phyloP scores from a whole-genome alignment of 2,113 vertebrate genomes.

The Chiloscyllium plagiosum region DNA sequence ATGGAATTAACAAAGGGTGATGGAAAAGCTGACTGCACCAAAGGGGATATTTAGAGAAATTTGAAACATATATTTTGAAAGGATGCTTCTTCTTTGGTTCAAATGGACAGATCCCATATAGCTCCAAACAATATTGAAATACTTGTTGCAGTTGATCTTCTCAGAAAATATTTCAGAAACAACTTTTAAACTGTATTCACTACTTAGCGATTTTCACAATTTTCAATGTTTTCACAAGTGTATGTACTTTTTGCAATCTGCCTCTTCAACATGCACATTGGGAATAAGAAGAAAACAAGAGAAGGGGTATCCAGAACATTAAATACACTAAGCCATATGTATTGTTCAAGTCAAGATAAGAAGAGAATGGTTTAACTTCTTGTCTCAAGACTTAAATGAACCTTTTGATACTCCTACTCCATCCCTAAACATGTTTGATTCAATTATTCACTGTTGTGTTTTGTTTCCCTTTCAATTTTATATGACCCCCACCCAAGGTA shows the following conservation, averaged over 20 bases:
- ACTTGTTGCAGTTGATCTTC: slow-evolving; percentile 17
- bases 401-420: not conserved
- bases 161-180: not conserved
- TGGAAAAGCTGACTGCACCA: not conserved
- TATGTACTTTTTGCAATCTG: not conserved
- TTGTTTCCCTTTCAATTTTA: not conserved
- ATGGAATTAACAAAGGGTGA: not conserved
- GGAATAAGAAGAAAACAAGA: too few relatives aligned
- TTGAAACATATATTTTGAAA: not conserved
- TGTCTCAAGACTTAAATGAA: not conserved
- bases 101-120: not conserved
- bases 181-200: not conserved
- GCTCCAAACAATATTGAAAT: not conserved
- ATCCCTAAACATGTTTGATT: not conserved
- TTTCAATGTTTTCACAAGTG: slow-evolving; percentile 25
- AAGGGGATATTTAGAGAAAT: not conserved
- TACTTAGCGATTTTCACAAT: slow-evolving; percentile 30
- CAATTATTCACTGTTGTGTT: not conserved
- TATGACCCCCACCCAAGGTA: not conserved
- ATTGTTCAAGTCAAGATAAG: not conserved
- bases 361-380: not conserved
- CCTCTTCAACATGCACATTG: not conserved
- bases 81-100: not conserved
- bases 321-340: not conserved
- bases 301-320: not conserved